phyloP scores from a whole-genome alignment of 1,140 invertebrate genomes.

The Mesaphorura yosii region DNA sequence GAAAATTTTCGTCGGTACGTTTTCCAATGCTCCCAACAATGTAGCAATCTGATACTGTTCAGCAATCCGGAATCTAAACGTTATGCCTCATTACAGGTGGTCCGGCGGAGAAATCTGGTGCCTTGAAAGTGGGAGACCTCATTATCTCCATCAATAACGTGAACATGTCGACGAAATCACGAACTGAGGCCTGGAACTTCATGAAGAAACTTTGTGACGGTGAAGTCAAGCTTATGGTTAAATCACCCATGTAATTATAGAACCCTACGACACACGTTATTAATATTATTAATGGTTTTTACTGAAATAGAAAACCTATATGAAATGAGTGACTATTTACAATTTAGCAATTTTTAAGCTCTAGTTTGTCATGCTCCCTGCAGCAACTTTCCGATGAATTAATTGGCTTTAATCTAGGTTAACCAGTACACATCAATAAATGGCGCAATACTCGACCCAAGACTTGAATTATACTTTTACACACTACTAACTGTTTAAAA shows the following conservation, averaged over 20 bases:
- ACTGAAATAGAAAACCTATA: too few relatives aligned
- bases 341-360: too few relatives aligned
- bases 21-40: neutral
- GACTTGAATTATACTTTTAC: too few relatives aligned
- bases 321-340: too few relatives aligned
- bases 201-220: slow-evolving; percentile 40
- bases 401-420: too few relatives aligned
- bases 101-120: slow-evolving; percentile 74
- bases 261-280: too few relatives aligned
- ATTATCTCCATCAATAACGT: slow-evolving; percentile 68
- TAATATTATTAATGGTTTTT: too few relatives aligned
- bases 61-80: neutral
- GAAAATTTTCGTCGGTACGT: slow-evolving; percentile 77
- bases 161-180: slow-evolving; percentile 65
- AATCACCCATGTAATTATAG: slow-evolving; percentile 21
- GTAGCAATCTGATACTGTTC: neutral
- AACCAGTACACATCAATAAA: too few relatives aligned
- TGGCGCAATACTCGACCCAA: too few relatives aligned
- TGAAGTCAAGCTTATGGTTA: slow-evolving; percentile 28
- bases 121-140: slow-evolving; percentile 72
- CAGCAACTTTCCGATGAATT: too few relatives aligned
- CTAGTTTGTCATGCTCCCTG: too few relatives aligned
- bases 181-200: slow-evolving; percentile 85
- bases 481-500: too few relatives aligned
- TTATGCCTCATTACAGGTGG: slow-evolving; percentile 51